These are phyloP conservation scores for Agrochola lota DNA, from an alignment of 2,888 invertebrate genomes.

Conservation along the genomic window DNA sequence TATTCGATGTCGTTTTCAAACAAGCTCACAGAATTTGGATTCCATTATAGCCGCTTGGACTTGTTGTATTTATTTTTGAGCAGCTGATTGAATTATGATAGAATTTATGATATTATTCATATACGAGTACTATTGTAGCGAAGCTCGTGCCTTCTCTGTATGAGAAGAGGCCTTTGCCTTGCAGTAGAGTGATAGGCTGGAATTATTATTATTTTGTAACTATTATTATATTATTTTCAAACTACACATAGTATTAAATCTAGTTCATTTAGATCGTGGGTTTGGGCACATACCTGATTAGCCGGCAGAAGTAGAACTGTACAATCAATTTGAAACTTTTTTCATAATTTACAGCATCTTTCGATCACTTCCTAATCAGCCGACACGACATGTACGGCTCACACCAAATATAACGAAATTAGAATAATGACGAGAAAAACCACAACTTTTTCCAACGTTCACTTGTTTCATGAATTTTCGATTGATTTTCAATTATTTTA, in stretches of 20 bases:
- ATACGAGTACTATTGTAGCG: no score
- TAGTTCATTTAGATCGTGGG: background rate
- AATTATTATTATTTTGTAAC: no score
- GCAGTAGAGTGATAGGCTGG: no score
- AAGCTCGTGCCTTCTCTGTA: no score
- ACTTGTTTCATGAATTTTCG: slow-evolving; percentile 1
- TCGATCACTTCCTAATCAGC: background rate
- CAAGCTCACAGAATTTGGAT: slow-evolving; percentile 23
- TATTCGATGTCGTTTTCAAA: slow-evolving; percentile 20
- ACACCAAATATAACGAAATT: no score
- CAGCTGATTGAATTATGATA: no score
- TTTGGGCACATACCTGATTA: slow-evolving; percentile 31
- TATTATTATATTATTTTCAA: background rate
- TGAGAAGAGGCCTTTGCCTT: no score
- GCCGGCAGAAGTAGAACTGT: background rate
- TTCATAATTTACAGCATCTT: slow-evolving; percentile 27
- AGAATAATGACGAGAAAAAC: background rate
- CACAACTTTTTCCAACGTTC: background rate
- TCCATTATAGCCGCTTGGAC: slow-evolving; percentile 1
- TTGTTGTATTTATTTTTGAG: background rate
- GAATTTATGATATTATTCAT: no score
- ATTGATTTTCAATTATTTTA: background rate
- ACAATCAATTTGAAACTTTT: background rate
- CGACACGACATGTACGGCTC: no score
- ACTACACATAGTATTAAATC: background rate